Conservation (phyloP, 2,888 invertebrate species). For the Tenodera sinensis region DNA sequence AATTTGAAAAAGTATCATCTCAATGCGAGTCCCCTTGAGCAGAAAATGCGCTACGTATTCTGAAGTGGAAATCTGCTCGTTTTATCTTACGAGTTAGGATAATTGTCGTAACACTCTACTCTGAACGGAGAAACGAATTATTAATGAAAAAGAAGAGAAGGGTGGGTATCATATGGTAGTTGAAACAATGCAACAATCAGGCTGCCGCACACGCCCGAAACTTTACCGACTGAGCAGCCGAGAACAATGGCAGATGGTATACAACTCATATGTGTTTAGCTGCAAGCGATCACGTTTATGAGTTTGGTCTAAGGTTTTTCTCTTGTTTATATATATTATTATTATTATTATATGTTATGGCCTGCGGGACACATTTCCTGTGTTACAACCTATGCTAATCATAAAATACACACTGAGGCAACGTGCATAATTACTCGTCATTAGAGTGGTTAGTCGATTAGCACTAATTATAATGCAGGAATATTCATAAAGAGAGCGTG, state of each 20-base stretch:
- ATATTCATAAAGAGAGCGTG: not conserved
- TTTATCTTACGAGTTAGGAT: not conserved
- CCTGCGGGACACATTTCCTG: not conserved
- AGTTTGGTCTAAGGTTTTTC: not conserved
- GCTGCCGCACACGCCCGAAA: not conserved
- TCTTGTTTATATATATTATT: not conserved
- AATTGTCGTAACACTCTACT: not conserved
- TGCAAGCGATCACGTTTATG: conserved; percentile 6
- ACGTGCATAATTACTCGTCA: not conserved
- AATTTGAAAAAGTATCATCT: no score
- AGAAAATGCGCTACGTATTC: not conserved
- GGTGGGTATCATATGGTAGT: not conserved
- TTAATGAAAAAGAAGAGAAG: not conserved
- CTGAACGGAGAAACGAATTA: not conserved
- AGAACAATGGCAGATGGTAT: conserved; percentile 12
- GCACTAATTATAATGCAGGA: not conserved
- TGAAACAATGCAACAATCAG: not conserved
- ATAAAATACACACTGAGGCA: not conserved
- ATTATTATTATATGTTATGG: conserved; percentile 2
- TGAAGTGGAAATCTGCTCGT: not conserved
- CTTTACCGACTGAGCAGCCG: not conserved
- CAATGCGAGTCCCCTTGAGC: not conserved
- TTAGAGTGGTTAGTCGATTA: not conserved
- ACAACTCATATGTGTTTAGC: not conserved
- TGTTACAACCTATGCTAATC: not conserved